Percentiles rank a stretch among this genome's conserved stretches.
Evolutionary conservation across 92 coral and sea anemone genomes (phyloP).

Genomic region (Zoanthus sociatus): DNA sequence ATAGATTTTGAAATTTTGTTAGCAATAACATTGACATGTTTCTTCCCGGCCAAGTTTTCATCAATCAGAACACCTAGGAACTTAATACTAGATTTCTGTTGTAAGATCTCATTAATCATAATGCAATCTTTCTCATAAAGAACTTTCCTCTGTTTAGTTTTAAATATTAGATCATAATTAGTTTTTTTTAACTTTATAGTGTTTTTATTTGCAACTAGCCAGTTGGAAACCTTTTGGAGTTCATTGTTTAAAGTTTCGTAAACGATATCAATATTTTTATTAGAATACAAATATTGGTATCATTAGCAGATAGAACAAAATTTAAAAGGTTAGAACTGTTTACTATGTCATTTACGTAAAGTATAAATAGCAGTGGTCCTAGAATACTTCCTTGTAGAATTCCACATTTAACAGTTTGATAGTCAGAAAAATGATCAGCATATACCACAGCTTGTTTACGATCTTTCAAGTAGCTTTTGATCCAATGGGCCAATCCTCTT

Average conservation of each 20-base stretch:
- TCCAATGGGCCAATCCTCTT: not conserved
- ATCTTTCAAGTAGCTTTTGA: not conserved
- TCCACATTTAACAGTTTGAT: too few relatives aligned
- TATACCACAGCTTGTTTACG: not conserved
- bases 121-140: not conserved
- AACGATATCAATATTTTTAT: not conserved
- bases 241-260: constrained; percentile 1
- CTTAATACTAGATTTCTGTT: not conserved
- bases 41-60: not conserved
- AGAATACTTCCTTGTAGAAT: too few relatives aligned
- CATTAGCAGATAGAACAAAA: too few relatives aligned
- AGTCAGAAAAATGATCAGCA: not conserved
- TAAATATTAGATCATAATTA: too few relatives aligned
- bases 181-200: not conserved
- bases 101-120: too few relatives aligned
- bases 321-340: too few relatives aligned
- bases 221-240: not conserved
- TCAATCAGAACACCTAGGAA: not conserved
- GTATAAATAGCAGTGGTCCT: too few relatives aligned
- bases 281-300: not conserved
- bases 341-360: too few relatives aligned
- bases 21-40: too few relatives aligned
- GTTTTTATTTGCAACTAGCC: not conserved
- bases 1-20: too few relatives aligned
- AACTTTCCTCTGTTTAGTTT: not conserved